Percentiles rank a stretch among this genome's conserved stretches.
Evolutionary conservation across 1,140 invertebrate species (phyloP).

Genomic region (Trypoxylus dichotomus): DNA sequence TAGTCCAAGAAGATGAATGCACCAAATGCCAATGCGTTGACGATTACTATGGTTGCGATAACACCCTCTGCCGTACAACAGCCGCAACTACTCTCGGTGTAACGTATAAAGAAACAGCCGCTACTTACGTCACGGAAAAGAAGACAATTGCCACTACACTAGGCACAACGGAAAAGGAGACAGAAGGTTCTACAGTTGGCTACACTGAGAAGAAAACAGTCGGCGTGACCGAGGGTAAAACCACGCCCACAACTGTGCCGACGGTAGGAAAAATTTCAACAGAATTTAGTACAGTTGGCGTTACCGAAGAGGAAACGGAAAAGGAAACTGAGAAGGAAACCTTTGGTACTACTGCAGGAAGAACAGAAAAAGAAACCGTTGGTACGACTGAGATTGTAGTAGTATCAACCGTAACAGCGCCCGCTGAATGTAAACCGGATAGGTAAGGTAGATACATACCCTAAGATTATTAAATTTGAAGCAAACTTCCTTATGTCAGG

Average conservation of each 20-base stretch:
- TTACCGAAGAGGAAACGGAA: background rate
- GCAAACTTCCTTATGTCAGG: conserved; percentile 42
- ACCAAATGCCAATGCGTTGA: conserved; percentile 75
- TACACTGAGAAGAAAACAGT: background rate
- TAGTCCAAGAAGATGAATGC: conserved; percentile 61
- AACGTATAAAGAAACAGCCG: background rate
- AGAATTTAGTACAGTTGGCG: background rate
- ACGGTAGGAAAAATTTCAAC: background rate
- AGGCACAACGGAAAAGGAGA: background rate
- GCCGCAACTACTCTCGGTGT: background rate
- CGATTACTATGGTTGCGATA: conserved; percentile 69
- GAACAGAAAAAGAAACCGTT: background rate
- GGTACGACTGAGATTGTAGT: background rate
- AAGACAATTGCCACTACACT: background rate
- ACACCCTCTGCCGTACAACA: background rate
- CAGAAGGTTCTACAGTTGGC: background rate
- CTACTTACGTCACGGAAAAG: background rate
- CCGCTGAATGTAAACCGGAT: conserved; percentile 51
- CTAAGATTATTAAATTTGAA: too few relatives aligned
- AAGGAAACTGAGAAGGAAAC: background rate
- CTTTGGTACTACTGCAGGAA: background rate
- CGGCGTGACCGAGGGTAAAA: conserved; percentile 40
- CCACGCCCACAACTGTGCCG: background rate
- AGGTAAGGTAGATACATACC: too few relatives aligned
- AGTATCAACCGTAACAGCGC: conserved; percentile 55